Conservation (phyloP, 2,888 invertebrate species). For the Pollenia amentaria region DNA sequence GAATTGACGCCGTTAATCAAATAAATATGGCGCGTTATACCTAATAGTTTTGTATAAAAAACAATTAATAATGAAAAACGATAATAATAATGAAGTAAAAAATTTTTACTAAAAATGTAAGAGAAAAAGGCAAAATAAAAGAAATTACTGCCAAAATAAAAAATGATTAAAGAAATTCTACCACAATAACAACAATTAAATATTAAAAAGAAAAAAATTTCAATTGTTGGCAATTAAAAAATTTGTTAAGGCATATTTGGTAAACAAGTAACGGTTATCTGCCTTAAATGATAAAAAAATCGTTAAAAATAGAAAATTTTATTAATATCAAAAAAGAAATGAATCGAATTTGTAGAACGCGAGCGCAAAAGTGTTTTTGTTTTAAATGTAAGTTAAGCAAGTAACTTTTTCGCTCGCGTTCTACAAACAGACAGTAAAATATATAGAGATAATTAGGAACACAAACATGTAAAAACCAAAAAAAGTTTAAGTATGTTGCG, state of each 20-base stretch:
- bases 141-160: slow-evolving; percentile 23
- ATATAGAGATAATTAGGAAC: too few relatives aligned
- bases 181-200: slow-evolving; percentile 8
- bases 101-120: not conserved
- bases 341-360: too few relatives aligned
- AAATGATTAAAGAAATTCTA: slow-evolving; percentile 19
- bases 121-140: slow-evolving; percentile 25
- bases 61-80: not conserved
- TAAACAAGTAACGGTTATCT: slow-evolving; percentile 31
- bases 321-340: not conserved
- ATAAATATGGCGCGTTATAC: slow-evolving; percentile 69
- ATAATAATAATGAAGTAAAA: not conserved
- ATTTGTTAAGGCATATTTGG: slow-evolving; percentile 24
- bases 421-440: too few relatives aligned
- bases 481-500: not conserved
- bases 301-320: slow-evolving; percentile 1
- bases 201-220: slow-evolving; percentile 19
- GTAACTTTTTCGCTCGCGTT: too few relatives aligned
- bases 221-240: slow-evolving; percentile 28
- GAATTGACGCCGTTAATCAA: slow-evolving; percentile 70
- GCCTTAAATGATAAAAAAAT: slow-evolving; percentile 4
- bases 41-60: slow-evolving; percentile 19
- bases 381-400: too few relatives aligned
- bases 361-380: too few relatives aligned
- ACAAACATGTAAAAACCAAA: not conserved